Evolutionary conservation across 2,113 vertebrate genomes (phyloP), one percentile per base, ranked within the genome.

Genomic region (Jaculus jaculus): DNA sequence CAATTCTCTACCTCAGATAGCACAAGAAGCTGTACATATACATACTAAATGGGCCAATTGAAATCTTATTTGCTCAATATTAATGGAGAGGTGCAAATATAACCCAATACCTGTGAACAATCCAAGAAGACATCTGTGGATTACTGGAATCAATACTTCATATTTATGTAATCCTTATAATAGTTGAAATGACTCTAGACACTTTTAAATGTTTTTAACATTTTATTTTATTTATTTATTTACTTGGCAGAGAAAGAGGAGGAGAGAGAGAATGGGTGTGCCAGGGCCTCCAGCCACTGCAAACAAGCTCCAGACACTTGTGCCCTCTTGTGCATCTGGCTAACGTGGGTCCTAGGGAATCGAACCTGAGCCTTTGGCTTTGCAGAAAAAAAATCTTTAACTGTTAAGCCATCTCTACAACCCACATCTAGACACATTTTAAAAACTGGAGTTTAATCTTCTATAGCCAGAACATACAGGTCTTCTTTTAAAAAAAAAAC

Each of bases 21-120:
- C 60, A 93, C 75, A 87, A 84, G 74, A 92, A 75, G 37, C 72
- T 80, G 34, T 72, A 23, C 0, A 84, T 93, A 47, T 34, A 65
- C 72, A 79, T 93, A 94, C 66, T 87, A 93, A 74, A 93, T 34
- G 84, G 61, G 61, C 15, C 75, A 63, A 87, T 15, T 77, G 74
- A 96, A 89, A 74, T 37, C 73, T 73, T 74, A 58, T 87, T 82
- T 91, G 32, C 5, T 92, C 92, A 37, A 20, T 78, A 86, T 91
- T 89, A 91, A 90, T 95, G 73, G 90, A 95, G 95, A 68, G 63
- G 91, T 80, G n/a, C 28, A 88, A 95, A 87, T 87, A 90, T 68
- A 95, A 87, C 13, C 61, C 54, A 94, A 79, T 23, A 91, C 91
- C 77, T 95, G 80, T 75, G 68, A 94, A 94, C 0, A 13, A 92